Conservation (phyloP, 2,113 vertebrate genomes). For the Pipa parva region DNA sequence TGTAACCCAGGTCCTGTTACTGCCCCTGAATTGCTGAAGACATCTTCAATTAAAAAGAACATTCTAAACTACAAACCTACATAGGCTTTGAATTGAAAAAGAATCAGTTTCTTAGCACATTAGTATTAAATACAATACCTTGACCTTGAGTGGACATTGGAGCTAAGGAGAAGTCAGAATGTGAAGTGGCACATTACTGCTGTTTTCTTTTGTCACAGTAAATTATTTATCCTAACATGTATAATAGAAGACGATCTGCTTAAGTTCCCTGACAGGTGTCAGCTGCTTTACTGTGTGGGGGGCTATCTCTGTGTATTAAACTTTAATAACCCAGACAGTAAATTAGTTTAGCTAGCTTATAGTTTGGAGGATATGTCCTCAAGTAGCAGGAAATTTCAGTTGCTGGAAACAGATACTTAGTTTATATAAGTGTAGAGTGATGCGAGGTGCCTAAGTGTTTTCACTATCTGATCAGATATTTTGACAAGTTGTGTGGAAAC, state of each 20-base stretch:
- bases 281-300: conserved; percentile 11
- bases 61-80: no score
- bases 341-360: conserved; percentile 18
- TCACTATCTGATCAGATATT: no score
- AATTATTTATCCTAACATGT: conserved; percentile 25
- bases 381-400: background rate
- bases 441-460: no score
- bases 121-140: background rate
- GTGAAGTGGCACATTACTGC: background rate
- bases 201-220: conserved; percentile 17
- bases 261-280: conserved; percentile 33
- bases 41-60: no score
- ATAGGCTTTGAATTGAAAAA: no score
- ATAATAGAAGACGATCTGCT: conserved; percentile 23
- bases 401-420: background rate
- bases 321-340: conserved; percentile 20
- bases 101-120: background rate
- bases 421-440: no score
- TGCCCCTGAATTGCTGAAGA: no score
- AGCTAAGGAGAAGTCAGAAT: background rate
- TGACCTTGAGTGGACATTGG: background rate
- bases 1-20: no score
- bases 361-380: conserved; percentile 2
- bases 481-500: no score
- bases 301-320: conserved; percentile 26